Percentiles rank a stretch among this genome's conserved stretches.
phyloP scores from a whole-genome alignment of 1,140 invertebrate genomes.

The Plectrocnemia conspersa region DNA sequence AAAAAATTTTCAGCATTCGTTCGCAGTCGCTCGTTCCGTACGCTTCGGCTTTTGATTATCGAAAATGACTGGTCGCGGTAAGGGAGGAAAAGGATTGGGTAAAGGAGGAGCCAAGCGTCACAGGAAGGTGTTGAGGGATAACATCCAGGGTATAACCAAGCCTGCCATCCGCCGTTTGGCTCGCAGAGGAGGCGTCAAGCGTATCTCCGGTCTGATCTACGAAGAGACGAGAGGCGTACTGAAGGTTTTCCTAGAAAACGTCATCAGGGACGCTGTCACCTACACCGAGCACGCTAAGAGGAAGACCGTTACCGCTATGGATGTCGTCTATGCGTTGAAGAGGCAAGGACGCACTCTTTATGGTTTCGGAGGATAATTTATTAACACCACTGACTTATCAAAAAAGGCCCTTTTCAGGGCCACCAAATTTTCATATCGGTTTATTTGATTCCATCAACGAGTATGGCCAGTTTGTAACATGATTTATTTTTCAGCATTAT shows the following conservation, averaged over 20 bases:
- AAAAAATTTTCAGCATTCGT: too few relatives aligned
- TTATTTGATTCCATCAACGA: too few relatives aligned
- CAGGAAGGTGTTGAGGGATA: slow-evolving; percentile 64
- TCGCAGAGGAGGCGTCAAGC: slow-evolving; percentile 70
- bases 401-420: too few relatives aligned
- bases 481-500: too few relatives aligned
- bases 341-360: slow-evolving; percentile 70
- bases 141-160: slow-evolving; percentile 55
- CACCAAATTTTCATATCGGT: too few relatives aligned
- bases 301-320: slow-evolving; percentile 83
- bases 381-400: too few relatives aligned
- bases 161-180: slow-evolving; percentile 53
- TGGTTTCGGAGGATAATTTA: slow-evolving; percentile 61
- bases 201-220: slow-evolving; percentile 46
- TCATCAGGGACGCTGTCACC: slow-evolving; percentile 76
- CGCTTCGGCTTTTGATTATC: too few relatives aligned
- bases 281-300: slow-evolving; percentile 79
- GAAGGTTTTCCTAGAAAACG: slow-evolving; percentile 79
- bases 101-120: slow-evolving; percentile 68
- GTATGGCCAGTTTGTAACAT: too few relatives aligned
- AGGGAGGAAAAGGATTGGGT: slow-evolving; percentile 64
- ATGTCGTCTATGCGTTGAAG: slow-evolving; percentile 82
- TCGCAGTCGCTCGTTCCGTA: too few relatives aligned
- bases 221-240: slow-evolving; percentile 49
- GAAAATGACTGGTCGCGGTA: slow-evolving; percentile 65